Evolutionary conservation across 1,140 invertebrate genomes (phyloP).

Genomic region (Bombus confusus): DNA sequence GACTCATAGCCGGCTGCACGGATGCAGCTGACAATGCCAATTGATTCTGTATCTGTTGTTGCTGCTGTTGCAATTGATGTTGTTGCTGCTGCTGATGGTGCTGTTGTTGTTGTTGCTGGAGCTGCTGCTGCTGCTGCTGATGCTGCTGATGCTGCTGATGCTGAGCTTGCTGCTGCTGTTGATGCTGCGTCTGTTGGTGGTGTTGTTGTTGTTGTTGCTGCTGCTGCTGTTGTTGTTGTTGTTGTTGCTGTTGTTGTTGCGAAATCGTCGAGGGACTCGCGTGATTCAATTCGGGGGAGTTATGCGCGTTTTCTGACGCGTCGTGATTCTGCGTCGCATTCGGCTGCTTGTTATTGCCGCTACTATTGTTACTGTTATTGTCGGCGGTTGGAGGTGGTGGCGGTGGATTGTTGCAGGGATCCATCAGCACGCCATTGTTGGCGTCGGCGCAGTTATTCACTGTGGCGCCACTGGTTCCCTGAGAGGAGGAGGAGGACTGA

Average conservation of each 20-base stretch:
- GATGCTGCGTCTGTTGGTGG: constrained; percentile 55
- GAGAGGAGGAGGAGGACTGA: constrained; percentile 69
- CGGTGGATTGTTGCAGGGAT: constrained; percentile 83
- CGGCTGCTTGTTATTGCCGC: constrained; percentile 70
- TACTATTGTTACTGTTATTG: constrained; percentile 68
- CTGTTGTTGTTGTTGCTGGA: constrained; percentile 58
- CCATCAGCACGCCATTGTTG: constrained; percentile 83
- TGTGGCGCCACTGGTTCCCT: constrained; percentile 70
- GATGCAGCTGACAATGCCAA: constrained; percentile 66
- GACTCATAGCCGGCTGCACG: constrained; percentile 71
- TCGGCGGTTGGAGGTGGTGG: constrained; percentile 79
- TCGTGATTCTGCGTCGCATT: constrained; percentile 78
- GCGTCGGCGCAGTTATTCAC: constrained; percentile 70
- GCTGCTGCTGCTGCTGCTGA: constrained; percentile 49
- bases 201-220: constrained; percentile 48
- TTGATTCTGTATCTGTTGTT: constrained; percentile 67
- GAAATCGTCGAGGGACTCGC: constrained; percentile 70
- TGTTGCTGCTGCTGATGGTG: constrained; percentile 61
- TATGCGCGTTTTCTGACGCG: constrained; percentile 73
- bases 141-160: constrained; percentile 36
- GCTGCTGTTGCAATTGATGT: constrained; percentile 48
- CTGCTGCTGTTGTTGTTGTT: constrained; percentile 23
- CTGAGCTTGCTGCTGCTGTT: constrained; percentile 41
- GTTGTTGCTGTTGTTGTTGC: constrained; percentile 64
- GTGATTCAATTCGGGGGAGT: constrained; percentile 82